Evolutionary conservation across 2,888 invertebrate genomes (phyloP).

Genomic region (Pseudoips prasinana): DNA sequence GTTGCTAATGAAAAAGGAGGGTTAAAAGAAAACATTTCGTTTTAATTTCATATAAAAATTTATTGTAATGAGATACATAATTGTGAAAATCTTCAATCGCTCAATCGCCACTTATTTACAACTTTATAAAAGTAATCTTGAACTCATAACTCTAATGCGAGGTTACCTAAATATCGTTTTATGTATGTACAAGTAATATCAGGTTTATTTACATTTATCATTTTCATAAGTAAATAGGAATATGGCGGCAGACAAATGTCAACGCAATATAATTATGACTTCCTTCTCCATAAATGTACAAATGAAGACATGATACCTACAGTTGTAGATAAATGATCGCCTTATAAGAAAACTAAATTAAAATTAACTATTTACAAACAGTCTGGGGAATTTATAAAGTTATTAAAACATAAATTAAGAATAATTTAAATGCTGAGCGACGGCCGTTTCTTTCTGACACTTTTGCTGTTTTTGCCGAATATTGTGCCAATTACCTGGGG

Average conservation of each 20-base stretch:
- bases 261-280: too few relatives aligned
- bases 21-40: too few relatives aligned
- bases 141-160: conserved; percentile 54
- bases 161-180: conserved; percentile 32
- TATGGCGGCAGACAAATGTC: too few relatives aligned
- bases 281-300: too few relatives aligned
- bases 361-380: conserved; percentile 52
- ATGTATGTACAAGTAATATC: conserved; percentile 27
- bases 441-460: conserved; percentile 89
- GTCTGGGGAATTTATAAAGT: conserved; percentile 56
- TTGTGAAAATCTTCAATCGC: conserved; percentile 32
- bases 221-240: conserved; percentile 16
- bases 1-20: too few relatives aligned
- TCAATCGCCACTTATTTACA: conserved; percentile 48
- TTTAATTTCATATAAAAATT: conserved; percentile 29
- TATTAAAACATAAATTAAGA: conserved; percentile 34
- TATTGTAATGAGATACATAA: conserved; percentile 38
- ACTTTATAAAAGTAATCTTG: conserved; percentile 19
- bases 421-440: conserved; percentile 86
- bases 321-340: too few relatives aligned
- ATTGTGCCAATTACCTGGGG: conserved; percentile 86
- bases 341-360: conserved; percentile 22
- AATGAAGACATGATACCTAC: too few relatives aligned
- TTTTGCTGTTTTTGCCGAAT: conserved; percentile 89
- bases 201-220: conserved; percentile 26